Evolutionary conservation across 2,888 invertebrate species (phyloP).

Genomic region (Tanypteryx hageni): DNA sequence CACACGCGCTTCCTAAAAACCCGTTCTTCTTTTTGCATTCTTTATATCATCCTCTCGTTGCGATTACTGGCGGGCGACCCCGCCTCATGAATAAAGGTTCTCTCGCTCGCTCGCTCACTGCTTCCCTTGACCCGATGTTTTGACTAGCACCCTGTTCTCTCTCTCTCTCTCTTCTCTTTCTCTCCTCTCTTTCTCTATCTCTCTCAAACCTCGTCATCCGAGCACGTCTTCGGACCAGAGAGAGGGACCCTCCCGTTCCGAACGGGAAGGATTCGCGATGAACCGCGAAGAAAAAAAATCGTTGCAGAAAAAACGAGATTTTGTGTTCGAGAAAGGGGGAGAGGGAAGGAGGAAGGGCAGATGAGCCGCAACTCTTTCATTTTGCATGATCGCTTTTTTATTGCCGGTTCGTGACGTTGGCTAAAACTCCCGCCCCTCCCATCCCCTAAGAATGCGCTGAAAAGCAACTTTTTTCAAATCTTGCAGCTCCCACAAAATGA

Average conservation of each 20-base stretch:
- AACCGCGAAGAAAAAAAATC: neutral
- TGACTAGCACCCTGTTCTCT: neutral
- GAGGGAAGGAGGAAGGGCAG: too few relatives aligned
- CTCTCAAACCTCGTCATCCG: neutral
- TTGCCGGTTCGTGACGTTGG: too few relatives aligned
- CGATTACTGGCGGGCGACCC: neutral
- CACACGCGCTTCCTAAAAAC: neutral
- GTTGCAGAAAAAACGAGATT: neutral
- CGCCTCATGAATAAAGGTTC: slow-evolving; percentile 15
- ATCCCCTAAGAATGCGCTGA: too few relatives aligned
- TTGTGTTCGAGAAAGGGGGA: too few relatives aligned
- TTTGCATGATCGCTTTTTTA: too few relatives aligned
- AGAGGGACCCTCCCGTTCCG: too few relatives aligned
- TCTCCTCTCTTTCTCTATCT: neutral
- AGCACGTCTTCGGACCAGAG: neutral
- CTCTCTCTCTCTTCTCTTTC: too few relatives aligned
- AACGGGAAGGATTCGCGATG: neutral
- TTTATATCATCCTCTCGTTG: neutral
- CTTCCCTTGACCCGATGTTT: neutral
- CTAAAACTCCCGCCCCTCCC: too few relatives aligned
- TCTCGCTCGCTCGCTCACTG: neutral
- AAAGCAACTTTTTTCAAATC: too few relatives aligned
- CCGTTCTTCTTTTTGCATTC: neutral
- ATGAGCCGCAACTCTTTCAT: too few relatives aligned
- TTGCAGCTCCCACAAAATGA: too few relatives aligned